These are phyloP conservation scores for Pocota personata DNA, from an alignment of 2,888 invertebrate species.

Conservation along the genomic window DNA sequence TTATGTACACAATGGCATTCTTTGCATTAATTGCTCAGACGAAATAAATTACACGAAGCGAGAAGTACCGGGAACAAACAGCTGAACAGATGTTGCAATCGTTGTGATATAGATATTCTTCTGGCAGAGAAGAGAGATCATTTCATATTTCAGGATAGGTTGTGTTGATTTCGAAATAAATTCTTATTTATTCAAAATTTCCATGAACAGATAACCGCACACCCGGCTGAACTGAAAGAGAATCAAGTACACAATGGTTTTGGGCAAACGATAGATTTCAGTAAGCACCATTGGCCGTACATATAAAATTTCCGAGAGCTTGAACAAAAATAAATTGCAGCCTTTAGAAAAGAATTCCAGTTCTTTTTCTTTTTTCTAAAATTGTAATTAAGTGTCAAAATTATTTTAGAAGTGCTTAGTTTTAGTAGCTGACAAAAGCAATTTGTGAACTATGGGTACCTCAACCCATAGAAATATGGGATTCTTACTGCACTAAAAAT, in stretches of 20 bases:
- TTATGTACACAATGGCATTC: conserved; percentile 68
- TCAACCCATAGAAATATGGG: no score
- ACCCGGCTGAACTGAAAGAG: neutral
- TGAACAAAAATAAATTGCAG: no score
- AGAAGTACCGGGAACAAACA: conserved; percentile 53
- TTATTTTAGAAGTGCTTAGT: no score
- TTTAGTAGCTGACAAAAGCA: no score
- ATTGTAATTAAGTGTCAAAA: no score
- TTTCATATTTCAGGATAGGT: conserved; percentile 12
- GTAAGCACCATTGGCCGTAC: no score
- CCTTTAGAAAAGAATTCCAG: no score
- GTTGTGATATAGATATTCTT: conserved; percentile 6
- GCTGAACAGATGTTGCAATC: conserved; percentile 69
- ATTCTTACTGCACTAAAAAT: no score
- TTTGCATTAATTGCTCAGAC: conserved; percentile 75
- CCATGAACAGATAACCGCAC: conserved; percentile 33
- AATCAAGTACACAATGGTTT: neutral
- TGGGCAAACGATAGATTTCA: no score
- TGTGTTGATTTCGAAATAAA: conserved; percentile 28
- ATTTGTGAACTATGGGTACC: no score
- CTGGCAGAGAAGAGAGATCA: neutral
- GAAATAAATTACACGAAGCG: conserved; percentile 73
- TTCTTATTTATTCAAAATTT: conserved; percentile 57
- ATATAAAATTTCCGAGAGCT: no score
- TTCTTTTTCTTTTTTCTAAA: no score